Base-by-base conservation (phyloP, 2,888 invertebrate species). In the Paralinhomoeus sp. region DNA sequence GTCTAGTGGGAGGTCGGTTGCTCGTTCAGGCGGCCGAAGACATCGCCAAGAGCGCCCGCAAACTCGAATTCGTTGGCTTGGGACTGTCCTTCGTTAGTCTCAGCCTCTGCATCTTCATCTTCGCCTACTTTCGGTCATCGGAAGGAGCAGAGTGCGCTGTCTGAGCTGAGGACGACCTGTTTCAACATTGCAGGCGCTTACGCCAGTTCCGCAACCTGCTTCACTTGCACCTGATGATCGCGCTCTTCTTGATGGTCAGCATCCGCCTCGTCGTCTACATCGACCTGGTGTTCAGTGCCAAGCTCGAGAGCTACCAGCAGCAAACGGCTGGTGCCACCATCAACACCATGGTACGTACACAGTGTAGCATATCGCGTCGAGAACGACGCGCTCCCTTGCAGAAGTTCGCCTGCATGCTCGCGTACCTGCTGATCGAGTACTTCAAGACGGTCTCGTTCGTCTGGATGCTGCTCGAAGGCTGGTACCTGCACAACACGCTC, bases 391-490 rank as follows among this genome's bases (percentile, higher is more conserved):
- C n/a, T n/a, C 27, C 23, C 24, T 58, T 63, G 22, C 62, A 85
- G 84, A 76, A 77, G 1, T 72, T 76, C 42, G 61, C 85, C 0
- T 85, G 85, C 59, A 79, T 82, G 60, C 68, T 72, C 0, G 74
- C 75, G 42, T 80, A 80, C 64, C 70, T 78, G 0, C 63, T 83
- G 1, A 64, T 89, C 50, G 91, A 91, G 60, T 89, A 84, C 60
- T 76, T 80, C 0, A 76, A 80, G 49, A 80, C 82, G 0, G 78
- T 80, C 1, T 82, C 82, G 74, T 89, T 85, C 59, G 77, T 79
- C 74, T 91, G 91, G 87, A 89, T 89, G 84, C 80, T 89, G 56
- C 77, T 87, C 43, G 89, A 91, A 62, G 89, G 87, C 0, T 68
- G 84, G 17, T 83, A 82, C 59, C 68, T 91, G 23, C 80, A 87